phyloP scores from a whole-genome alignment of 2,797 vertebrate genomes.

The Helicolenus hilgendorfi region DNA sequence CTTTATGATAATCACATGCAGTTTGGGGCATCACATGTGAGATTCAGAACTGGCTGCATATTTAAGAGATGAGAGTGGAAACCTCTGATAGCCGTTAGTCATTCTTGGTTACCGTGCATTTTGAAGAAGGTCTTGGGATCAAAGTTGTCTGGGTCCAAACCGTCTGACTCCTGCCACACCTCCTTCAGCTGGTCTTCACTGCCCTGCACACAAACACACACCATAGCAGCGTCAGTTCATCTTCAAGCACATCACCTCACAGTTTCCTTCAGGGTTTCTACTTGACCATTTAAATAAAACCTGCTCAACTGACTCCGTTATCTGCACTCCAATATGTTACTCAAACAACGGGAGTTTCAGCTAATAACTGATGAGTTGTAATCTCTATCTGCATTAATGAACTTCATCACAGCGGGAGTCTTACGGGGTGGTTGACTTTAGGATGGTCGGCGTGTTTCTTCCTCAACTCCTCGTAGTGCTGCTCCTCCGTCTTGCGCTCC shows the following conservation, averaged over 20 bases:
- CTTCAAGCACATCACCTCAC: not conserved
- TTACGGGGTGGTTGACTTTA: constrained; percentile 97
- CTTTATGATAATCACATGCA: no score
- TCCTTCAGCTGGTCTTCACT: constrained; percentile 97
- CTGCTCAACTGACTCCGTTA: not conserved
- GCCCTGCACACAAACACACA: constrained; percentile 87
- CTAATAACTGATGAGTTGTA: not conserved
- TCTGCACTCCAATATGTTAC: not conserved
- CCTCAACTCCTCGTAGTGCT: constrained; percentile 93
- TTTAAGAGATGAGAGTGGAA: not conserved
- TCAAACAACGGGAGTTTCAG: not conserved
- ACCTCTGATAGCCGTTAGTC: not conserved
- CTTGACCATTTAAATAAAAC: not conserved
- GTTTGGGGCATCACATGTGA: no score
- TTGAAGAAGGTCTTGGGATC: constrained; percentile 98
- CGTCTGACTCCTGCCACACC: constrained; percentile 97
- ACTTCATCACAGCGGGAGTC: constrained; percentile 32
- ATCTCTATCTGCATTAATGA: not conserved
- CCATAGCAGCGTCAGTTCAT: not conserved
- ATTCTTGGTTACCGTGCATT: constrained; percentile 92
- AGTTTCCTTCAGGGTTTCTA: not conserved
- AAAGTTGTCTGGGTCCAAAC: constrained; percentile 95
- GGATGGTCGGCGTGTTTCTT: constrained; percentile 95
- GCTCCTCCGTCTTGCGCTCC: constrained; percentile 92
- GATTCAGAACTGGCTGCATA: not conserved